Base-by-base conservation (phyloP, 2,113 vertebrate species). In the Micronycteris hirsuta region DNA sequence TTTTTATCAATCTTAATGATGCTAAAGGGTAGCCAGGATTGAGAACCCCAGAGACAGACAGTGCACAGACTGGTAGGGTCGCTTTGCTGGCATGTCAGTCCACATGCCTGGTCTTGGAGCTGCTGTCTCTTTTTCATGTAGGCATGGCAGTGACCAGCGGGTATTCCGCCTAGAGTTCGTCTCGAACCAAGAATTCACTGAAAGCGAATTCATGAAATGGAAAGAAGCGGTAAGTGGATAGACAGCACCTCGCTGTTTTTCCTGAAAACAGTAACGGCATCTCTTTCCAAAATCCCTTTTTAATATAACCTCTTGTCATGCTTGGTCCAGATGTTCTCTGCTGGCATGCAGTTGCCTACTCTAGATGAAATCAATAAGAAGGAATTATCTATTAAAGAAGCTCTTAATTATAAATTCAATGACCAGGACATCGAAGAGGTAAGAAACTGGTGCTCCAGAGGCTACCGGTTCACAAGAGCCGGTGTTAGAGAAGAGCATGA, bases 151-250 rank as follows among this genome's bases (percentile, higher is more conserved):
- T 33, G 99, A 99, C 98, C 99, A 99, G 0, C 99, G 99, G 67
- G 99, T 99, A 4, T 99, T 99, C 97, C 98, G 99, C 92, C 98
- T 99, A 22, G 99, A 99, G 97, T 99, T 99, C 97, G 99, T 99
- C 96, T 99, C 99, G 24, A 99, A 99, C 98, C 99, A 99, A 95
- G 99, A 99, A 95, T 99, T 99, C 93, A 99, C 99, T 89, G 99
- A 99, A 97, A 99, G 98, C 5, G 99, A 99, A 98, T 99, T 99
- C 97, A 99, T 99, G 99, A 99, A 99, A 97, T 99, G 99, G 99
- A 99, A 99, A 98, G 99, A 99, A 97, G 99, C 99, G 56, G 99
- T 99, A 97, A 99, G 99, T 99, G 70, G 54, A 20, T n/a, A n/a
- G 26, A 84, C 47, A 38, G 41, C 45, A 28, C 10, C 36, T 73